Conservation (phyloP, 1,140 invertebrate genomes). For the Gonatopus flavifemur region DNA sequence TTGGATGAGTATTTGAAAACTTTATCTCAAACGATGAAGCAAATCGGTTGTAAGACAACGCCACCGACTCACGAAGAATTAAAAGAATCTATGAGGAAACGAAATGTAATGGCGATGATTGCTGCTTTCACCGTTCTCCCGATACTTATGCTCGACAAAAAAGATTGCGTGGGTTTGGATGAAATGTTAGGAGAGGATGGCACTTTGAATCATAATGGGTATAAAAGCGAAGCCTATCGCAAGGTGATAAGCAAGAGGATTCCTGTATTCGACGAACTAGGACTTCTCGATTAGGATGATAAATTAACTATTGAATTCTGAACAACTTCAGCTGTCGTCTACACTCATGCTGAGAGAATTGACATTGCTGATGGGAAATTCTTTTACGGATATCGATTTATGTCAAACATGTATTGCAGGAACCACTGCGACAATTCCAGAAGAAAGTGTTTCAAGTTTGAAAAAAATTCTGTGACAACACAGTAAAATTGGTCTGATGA, state of each 20-base stretch:
- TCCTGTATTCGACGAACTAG: constrained; percentile 26
- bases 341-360: no score
- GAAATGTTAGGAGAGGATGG: constrained; percentile 30
- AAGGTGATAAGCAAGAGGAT: constrained; percentile 34
- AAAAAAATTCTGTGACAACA: no score
- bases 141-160: constrained; percentile 34
- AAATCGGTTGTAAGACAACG: constrained; percentile 41
- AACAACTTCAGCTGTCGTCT: no score
- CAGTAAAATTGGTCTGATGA: no score
- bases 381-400: no score
- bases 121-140: constrained; percentile 33
- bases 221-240: constrained; percentile 15
- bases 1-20: constrained; percentile 48
- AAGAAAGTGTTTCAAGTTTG: no score
- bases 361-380: no score
- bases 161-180: constrained; percentile 26
- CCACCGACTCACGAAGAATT: constrained; percentile 52
- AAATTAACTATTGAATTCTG: neutral
- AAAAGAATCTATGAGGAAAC: constrained; percentile 35
- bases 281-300: constrained; percentile 35
- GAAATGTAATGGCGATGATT: constrained; percentile 37
- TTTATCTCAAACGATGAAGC: constrained; percentile 43
- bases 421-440: no score
- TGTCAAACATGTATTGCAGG: no score
- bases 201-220: constrained; percentile 15